Conservation (phyloP, 2,888 invertebrate genomes). For the Eupelmus urozonus region DNA sequence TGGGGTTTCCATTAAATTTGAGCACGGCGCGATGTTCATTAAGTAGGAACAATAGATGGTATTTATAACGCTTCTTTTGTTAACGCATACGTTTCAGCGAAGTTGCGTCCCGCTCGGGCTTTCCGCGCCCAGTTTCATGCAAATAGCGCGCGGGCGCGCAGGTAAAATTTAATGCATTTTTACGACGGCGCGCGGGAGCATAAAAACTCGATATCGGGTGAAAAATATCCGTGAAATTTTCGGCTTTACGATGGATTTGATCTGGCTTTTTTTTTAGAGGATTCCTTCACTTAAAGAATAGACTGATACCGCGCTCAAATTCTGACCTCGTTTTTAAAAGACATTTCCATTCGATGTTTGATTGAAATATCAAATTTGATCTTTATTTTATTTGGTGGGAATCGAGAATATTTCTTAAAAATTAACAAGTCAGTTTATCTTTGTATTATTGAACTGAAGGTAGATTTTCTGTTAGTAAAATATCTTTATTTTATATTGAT, state of each 20-base stretch:
- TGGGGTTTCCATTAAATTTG: conserved; percentile 32
- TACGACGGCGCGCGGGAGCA: not conserved
- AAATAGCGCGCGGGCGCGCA: conserved; percentile 2
- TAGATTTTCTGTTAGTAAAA: too few relatives aligned
- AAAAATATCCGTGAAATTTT: not conserved
- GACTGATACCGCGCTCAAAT: too few relatives aligned
- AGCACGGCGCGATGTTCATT: conserved; percentile 7
- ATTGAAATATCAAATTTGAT: too few relatives aligned
- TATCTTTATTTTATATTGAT: too few relatives aligned
- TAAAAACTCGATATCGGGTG: not conserved
- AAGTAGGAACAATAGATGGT: conserved; percentile 14
- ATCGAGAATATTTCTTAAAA: too few relatives aligned
- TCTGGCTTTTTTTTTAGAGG: too few relatives aligned
- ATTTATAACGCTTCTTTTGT: conserved; percentile 15
- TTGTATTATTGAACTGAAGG: too few relatives aligned
- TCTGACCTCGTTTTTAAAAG: too few relatives aligned
- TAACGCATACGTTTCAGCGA: not conserved
- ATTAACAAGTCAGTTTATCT: too few relatives aligned
- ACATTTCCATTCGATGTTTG: too few relatives aligned
- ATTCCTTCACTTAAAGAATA: too few relatives aligned
- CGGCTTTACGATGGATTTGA: not conserved
- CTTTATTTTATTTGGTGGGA: not conserved
- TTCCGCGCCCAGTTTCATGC: too few relatives aligned
- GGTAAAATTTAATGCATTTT: conserved; percentile 1
- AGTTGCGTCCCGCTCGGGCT: not conserved